phyloP scores from a whole-genome alignment of 2,113 vertebrate species.

The Elgaria multicarinata region DNA sequence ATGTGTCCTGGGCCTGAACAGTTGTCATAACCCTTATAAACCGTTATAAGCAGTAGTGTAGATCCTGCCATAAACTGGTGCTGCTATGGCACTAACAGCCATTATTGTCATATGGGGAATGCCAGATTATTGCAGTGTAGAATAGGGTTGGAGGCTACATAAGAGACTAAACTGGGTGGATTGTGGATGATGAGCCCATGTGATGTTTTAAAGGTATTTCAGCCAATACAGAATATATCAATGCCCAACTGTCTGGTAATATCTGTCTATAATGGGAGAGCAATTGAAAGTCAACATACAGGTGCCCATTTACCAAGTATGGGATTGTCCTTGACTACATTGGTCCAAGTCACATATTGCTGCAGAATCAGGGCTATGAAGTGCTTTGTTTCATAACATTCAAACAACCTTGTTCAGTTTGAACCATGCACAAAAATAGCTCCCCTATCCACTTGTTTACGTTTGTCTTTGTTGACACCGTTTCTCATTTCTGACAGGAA shows the following conservation, averaged over 20 bases:
- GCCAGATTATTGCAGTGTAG: neutral
- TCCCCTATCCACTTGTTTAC: neutral
- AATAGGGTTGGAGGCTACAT: neutral
- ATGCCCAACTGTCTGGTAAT: neutral
- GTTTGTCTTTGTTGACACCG: neutral
- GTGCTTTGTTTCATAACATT: neutral
- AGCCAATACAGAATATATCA: neutral
- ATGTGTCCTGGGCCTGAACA: too few relatives aligned
- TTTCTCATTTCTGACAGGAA: neutral
- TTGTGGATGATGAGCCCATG: neutral
- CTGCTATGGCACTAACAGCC: neutral
- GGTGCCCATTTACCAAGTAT: neutral
- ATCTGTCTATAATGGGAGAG: neutral
- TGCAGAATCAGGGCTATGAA: neutral
- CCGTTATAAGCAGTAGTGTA: too few relatives aligned
- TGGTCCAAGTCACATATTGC: neutral
- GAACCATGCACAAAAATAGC: neutral
- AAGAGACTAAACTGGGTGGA: neutral
- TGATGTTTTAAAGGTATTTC: neutral
- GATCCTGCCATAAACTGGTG: too few relatives aligned
- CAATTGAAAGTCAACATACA: neutral
- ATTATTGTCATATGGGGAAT: neutral
- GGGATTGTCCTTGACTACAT: neutral
- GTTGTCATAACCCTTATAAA: too few relatives aligned
- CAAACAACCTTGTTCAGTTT: neutral